Base-by-base conservation (phyloP, 92 coral and sea anemone species). In the Palythoa grandiflora region DNA sequence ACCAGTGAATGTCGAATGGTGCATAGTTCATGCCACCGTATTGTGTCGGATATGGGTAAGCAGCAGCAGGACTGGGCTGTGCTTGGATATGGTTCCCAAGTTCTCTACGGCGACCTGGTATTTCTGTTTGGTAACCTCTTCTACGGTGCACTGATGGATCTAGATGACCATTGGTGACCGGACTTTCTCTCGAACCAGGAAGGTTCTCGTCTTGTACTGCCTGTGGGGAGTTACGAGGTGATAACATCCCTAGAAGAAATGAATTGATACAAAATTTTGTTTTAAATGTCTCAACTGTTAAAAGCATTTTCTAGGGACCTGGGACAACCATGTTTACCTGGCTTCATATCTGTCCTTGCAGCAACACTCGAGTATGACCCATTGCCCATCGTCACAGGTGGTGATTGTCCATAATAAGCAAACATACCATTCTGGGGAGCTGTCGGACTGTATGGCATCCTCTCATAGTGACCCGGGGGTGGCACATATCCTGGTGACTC, bases 141-240 rank as follows among this genome's bases (percentile, higher is more conserved):
- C 86, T 54, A n/a, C 75, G 83, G 68, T 54, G 60, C 57, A 71
- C 28, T 47, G 76, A 71, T 66, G 59, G 91, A 47, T 94, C 95
- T 54, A 83, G 78, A 80, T 96, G 98, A 5, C 98, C 98, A 88
- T 96, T 96, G 87, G 94, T 84, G 76, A 84, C 86, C 20, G 52
- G 60, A 83, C 91, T 68, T 88, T 88, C 91, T 86, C 78, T 87
- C 84, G 89, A 83, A 61, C 93, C 93, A 75, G 79, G 68, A 79
- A 92, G 77, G 80, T 88, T 89, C 83, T 97, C 99, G n/a, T 97
- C 99, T 79, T 97, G 97, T 57, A 95, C 91, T 14, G 98, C 94
- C 79, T 94, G 92, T 15, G 99, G 99, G 20, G 99, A 97, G 78
- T 88, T 94, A 68, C 99, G 94, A 38, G 99, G 98, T 88, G 99